Conservation (phyloP, 1,140 invertebrate genomes). For the Doryteuthis pealeii region DNA sequence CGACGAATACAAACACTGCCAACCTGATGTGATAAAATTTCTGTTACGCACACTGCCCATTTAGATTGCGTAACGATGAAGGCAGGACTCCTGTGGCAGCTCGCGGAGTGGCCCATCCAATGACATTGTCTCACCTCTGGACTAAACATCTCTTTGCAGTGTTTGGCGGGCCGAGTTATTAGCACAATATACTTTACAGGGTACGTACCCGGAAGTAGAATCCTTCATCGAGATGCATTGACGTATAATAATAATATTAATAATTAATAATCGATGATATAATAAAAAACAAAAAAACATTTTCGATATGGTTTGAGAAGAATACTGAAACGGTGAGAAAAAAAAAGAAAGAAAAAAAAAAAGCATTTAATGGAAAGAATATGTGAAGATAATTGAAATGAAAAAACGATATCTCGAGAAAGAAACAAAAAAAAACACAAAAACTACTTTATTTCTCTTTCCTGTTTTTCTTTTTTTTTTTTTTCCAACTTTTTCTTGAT, state of each 20-base stretch:
- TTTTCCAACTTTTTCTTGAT: too few species aligned
- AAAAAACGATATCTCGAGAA: too few species aligned
- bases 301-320: too few species aligned
- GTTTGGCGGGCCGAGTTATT: conserved; percentile 77
- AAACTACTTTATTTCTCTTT: too few species aligned
- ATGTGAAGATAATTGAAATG: too few species aligned
- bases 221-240: conserved; percentile 78
- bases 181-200: conserved; percentile 72
- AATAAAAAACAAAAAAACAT: too few species aligned
- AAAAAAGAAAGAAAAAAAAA: too few species aligned
- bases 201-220: conserved; percentile 72
- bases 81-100: conserved; percentile 72
- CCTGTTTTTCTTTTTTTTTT: too few species aligned
- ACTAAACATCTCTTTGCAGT: conserved; percentile 75
- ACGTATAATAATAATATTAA: too few species aligned
- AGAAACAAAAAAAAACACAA: too few species aligned
- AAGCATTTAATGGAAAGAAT: too few species aligned
- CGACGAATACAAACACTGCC: conserved; percentile 71
- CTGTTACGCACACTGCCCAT: conserved; percentile 81
- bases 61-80: conserved; percentile 80
- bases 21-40: conserved; percentile 67
- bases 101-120: conserved; percentile 69
- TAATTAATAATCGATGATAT: neutral
- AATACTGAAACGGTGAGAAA: too few species aligned
- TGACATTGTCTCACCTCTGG: conserved; percentile 71